Base-by-base conservation (phyloP, 2,888 invertebrate species). In the Thecophora atra region DNA sequence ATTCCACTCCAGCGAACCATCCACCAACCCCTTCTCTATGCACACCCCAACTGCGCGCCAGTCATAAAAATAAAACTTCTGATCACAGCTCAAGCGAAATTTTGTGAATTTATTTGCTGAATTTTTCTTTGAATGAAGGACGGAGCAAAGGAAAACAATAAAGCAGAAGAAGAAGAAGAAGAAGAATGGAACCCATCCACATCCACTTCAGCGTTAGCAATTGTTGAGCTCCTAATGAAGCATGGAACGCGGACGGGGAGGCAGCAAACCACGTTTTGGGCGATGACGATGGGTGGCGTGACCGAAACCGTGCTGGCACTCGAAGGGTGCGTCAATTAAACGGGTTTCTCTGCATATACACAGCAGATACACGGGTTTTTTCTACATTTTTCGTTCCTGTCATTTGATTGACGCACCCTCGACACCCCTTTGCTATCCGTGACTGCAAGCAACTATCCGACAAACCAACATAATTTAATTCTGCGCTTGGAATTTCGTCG, bases 341-440 rank as follows among this genome's bases (percentile, higher is more conserved):
- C 21, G 28, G 28, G 42, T 63, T 42, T 17, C 11, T 63, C 37
- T 37, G 37, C 37, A 11, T 37, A 37, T 37, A 37, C 11, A 37
- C 7, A 8, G 3, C 8, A 30, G 4, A 30, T 30, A 30, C 8
- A 6, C 24, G 54, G 19, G 24, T 54, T 63, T 63, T 42, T 44
- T 63, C 13, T 37, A 17, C 7, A 2, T 63, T 11, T 63, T 44
- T n/a, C 44, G 19, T 2, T 44, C 44, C 21, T 63, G 26, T 42
- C 44, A 63, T 24, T 63, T 63, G 63, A 63, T 63, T 63, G 63
- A 63, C 63, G 19, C 13, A 44, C 63, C 63, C 44, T 3, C 8
- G 19, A 24, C 44, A 37, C 42, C 19, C 63, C n/a, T 37, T 8
- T 58, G 7, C 28, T 8, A 21, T 54, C 54, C 21, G 8, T 17